Evolutionary conservation across 2,888 invertebrate species (phyloP), one percentile per base, ranked within the genome.

Genomic region (Pristionchus fissidentatus): DNA sequence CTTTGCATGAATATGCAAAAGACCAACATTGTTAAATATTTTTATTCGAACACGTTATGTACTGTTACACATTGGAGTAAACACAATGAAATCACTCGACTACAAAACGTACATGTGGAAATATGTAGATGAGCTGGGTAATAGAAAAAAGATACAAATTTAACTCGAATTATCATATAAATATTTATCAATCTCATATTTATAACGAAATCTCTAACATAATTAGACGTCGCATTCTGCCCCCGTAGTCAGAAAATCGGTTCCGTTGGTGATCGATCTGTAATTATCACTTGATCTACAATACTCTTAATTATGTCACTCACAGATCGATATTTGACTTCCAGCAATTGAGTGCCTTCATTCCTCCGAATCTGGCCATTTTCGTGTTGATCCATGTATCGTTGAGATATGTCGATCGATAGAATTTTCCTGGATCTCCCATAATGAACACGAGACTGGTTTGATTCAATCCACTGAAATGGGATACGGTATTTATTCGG

Each of bases 401-500:
- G 60, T 88, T 88, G 82, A 85, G 78, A 49, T 89, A 89, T 0
- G 87, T 88, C 7, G 86, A 87, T 57, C 83, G 66, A 84, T 89
- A 89, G 85, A 85, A 89, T 49, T 85, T 85, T 70, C 86, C 88
- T 0, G 88, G 88, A 83, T 89, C 88, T 38, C 86, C 85, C 35
- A 86, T 84, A n/a, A 89, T 60, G 2, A 88, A 86, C 35, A 85
- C 87, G 19, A 88, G 85, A 1, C 86, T 85, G 0, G 87, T 77
- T 19, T 84, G 85, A 15, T 86, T 55, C 1, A 8, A n/a, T 29
- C 80, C 49, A 8, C 57, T 70, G 38, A 62, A 66, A 22, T n/a
- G 7, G 29, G 29, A 13, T 49, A 55, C 55, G n/a, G 29, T 73
- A 55, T 80, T 75, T 22, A n/a, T n/a, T n/a, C n/a, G n/a, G n/a